Percentiles rank a stretch among this genome's conserved stretches.
Conservation (phyloP, 2,113 vertebrate genomes). For the Copsychus sechellarum region DNA sequence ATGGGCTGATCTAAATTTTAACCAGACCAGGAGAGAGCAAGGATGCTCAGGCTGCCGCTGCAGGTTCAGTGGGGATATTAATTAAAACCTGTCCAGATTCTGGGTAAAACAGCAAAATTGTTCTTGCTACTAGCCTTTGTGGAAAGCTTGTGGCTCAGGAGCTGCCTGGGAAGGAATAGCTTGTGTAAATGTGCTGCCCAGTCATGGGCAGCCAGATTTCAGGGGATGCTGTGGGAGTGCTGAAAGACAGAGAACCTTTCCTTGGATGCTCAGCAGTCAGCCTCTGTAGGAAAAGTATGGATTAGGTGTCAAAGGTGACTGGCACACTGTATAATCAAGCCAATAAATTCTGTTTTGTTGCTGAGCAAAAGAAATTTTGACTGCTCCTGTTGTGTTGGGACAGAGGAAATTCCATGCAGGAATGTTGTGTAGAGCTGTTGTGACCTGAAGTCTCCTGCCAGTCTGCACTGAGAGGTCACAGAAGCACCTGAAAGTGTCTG, state of each 20-base stretch:
- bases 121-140: neutral
- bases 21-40: neutral
- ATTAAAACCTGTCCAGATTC: neutral
- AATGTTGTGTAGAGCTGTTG: neutral
- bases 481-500: neutral
- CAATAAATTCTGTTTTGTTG: neutral
- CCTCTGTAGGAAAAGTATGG: neutral
- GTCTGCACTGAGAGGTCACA: neutral
- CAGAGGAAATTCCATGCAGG: neutral
- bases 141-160: neutral
- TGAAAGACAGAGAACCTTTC: neutral
- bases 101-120: neutral
- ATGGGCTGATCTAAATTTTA: neutral
- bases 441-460: neutral
- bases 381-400: neutral
- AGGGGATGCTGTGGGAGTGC: neutral
- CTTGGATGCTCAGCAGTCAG: neutral
- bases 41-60: neutral
- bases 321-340: neutral
- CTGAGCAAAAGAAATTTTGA: neutral
- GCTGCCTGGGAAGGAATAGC: neutral
- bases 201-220: neutral
- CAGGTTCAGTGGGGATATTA: neutral
- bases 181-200: fast-evolving
- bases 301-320: neutral